Base-by-base conservation (phyloP, 2,113 vertebrate genomes). In the Aplodontia rufa region DNA sequence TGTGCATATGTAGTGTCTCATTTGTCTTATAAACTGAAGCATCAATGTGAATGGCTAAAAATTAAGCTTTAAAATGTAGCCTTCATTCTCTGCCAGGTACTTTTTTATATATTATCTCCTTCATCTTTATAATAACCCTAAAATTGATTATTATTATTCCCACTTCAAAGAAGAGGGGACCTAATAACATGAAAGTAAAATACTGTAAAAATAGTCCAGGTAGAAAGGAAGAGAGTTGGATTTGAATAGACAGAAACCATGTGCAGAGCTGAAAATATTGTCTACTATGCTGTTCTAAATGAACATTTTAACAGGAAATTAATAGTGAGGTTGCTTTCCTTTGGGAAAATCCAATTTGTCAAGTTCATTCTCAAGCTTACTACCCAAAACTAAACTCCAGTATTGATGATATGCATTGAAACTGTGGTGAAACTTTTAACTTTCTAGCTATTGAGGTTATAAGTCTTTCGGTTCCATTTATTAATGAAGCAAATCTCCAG, bases 31-130 rank as follows among this genome's bases (percentile, higher is more conserved):
- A 82, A 89, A 58, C 32, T 32, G 37, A 93, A 84, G 88, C 2
- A 53, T 79, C 10, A 60, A 2, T n/a, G 3, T 68, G 17, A 81
- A 45, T 84, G 16, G 4, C 45, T 79, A 49, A 81, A 93, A 84
- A 78, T 88, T 88, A 64, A 60, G 69, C 72, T 42, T 32, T 58
- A 85, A 60, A 86, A 91, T 78, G 88, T 81, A 95, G 30, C 35
- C 58, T 12, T 76, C 17, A 81, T 90, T 90, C 11, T 86, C 32
- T 90, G 1, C 9, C 16, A 72, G 55, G 16, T 3, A 87, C 8
- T 66, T 51, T 60, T 82, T 89, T 14, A 69, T 62, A n/a, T 68
- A 74, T 93, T 62, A 47, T 64, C 28, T 88, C 30, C 58, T 45
- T 84, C 62, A 64, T 80, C 20, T 71, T 89, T 62, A 64, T 1